Conservation (phyloP, 2,797 vertebrate species). For the Anguilla marmorata region DNA sequence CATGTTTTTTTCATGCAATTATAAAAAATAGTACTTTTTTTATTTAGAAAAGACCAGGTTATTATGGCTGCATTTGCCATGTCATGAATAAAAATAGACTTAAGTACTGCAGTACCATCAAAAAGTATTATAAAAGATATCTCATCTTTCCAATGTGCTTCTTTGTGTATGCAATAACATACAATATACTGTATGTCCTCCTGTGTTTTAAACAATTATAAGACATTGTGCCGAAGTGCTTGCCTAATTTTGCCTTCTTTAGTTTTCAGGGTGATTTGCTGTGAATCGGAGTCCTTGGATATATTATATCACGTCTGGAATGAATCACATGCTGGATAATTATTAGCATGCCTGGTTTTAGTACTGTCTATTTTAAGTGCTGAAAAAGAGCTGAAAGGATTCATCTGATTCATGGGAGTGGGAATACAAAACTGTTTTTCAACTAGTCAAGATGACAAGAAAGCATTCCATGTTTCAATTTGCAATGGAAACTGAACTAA, state of each 20-base stretch:
- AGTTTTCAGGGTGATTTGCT: background rate
- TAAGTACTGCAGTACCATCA: no score
- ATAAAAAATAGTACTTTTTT: no score
- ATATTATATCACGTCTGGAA: background rate
- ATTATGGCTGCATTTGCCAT: no score
- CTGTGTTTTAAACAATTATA: background rate
- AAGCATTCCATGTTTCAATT: background rate
- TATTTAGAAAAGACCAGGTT: no score
- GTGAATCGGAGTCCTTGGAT: background rate
- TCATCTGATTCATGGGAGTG: background rate
- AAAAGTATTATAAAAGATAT: background rate
- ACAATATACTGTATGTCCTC: background rate
- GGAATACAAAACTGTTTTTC: background rate
- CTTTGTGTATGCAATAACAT: background rate
- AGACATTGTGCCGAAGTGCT: background rate
- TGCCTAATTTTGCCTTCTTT: background rate
- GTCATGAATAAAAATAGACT: no score
- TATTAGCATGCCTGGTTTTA: background rate
- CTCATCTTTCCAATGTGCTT: background rate
- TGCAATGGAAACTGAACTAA: background rate
- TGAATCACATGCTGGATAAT: background rate
- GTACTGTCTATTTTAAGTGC: background rate
- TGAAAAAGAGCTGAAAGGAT: background rate
- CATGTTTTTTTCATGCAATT: no score
- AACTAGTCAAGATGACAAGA: background rate